Percentiles rank a stretch among this genome's conserved stretches.
Conservation (phyloP, 2,797 vertebrate genomes). For the Clarias pachynema region DNA sequence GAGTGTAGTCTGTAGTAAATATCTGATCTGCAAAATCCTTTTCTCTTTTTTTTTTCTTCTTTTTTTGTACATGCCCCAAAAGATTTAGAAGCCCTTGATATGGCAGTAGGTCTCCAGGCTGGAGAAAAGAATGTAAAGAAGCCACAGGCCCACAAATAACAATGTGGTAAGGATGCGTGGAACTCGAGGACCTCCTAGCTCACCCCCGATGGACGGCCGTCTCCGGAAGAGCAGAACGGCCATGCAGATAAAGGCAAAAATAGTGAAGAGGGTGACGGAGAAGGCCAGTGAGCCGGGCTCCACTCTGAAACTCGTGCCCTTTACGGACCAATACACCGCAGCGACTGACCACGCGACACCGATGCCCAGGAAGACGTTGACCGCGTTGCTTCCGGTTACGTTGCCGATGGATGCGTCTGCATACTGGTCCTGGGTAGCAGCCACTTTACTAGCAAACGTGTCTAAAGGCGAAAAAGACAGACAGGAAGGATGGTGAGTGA, state of each 20-base stretch:
- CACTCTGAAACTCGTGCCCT: conserved; percentile 82
- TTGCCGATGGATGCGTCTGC: conserved; percentile 91
- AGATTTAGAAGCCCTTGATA: conserved; percentile 85
- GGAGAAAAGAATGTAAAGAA: conserved; percentile 90
- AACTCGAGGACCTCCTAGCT: conserved; percentile 83
- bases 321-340: conserved; percentile 85
- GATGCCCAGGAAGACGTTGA: conserved; percentile 93
- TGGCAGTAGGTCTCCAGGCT: conserved; percentile 94
- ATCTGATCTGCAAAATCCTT: background rate
- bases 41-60: background rate
- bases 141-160: conserved; percentile 87
- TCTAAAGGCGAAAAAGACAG: conserved; percentile 7
- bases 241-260: conserved; percentile 87
- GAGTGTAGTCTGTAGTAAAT: background rate
- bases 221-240: conserved; percentile 84
- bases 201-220: conserved; percentile 86
- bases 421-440: conserved; percentile 90
- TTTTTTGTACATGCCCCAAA: background rate
- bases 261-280: conserved; percentile 81
- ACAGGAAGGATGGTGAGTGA: background rate
- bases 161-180: conserved; percentile 80
- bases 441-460: conserved; percentile 86
- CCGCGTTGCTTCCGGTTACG: conserved; percentile 92
- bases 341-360: conserved; percentile 91
- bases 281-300: conserved; percentile 89